phyloP scores from a whole-genome alignment of 2,888 invertebrate species.

The Drosophila meridionalis region DNA sequence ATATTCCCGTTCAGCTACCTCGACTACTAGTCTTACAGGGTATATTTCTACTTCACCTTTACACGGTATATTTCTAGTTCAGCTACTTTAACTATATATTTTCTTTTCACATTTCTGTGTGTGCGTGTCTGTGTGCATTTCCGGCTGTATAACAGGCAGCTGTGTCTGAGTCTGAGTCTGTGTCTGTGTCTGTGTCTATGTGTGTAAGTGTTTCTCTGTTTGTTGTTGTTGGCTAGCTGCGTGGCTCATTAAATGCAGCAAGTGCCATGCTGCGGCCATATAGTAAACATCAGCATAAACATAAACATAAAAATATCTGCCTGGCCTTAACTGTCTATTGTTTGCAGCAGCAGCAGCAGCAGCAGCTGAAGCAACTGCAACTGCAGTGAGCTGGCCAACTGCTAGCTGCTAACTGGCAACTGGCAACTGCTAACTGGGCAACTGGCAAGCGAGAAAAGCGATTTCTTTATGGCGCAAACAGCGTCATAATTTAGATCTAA shows the following conservation, averaged over 20 bases:
- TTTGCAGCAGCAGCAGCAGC: slow-evolving; percentile 48
- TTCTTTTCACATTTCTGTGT: slow-evolving; percentile 1
- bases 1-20: too few species aligned
- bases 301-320: slow-evolving; percentile 55
- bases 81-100: background rate
- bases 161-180: slow-evolving; percentile 1
- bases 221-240: slow-evolving; percentile 21
- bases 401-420: slow-evolving; percentile 22
- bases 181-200: slow-evolving; percentile 6
- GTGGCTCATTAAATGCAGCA: slow-evolving; percentile 70
- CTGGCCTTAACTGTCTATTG: slow-evolving; percentile 73
- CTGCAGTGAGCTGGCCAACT: slow-evolving; percentile 21
- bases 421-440: slow-evolving; percentile 37
- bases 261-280: slow-evolving; percentile 61
- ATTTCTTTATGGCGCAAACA: slow-evolving; percentile 80
- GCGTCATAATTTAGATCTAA: slow-evolving; percentile 83
- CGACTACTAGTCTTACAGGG: too few species aligned
- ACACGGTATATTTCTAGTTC: slow-evolving; percentile 5
- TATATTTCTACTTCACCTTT: background rate
- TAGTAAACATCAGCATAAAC: slow-evolving; percentile 62
- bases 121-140: slow-evolving; percentile 42
- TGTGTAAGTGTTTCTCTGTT: slow-evolving; percentile 35
- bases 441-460: slow-evolving; percentile 54
- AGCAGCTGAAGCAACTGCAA: background rate
- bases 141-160: slow-evolving; percentile 44